Conservation (phyloP, 2,113 vertebrate species). For the Psilopsiagon aymara region DNA sequence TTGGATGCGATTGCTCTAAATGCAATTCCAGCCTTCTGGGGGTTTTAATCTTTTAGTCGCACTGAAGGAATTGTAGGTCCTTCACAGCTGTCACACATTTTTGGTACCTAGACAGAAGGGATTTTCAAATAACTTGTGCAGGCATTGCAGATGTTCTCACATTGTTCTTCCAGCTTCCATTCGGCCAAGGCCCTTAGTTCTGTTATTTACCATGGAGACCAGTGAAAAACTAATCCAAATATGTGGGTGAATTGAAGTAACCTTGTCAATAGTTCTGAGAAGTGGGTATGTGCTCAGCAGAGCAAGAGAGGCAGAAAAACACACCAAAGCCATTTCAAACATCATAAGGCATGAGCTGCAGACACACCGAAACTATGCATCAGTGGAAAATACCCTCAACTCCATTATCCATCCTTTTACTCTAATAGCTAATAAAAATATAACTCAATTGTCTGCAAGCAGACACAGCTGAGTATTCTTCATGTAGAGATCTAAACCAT, state of each 20-base stretch:
- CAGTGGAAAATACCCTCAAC: background rate
- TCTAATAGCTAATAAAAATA: slow-evolving; percentile 16
- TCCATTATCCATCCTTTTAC: background rate
- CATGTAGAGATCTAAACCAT: background rate
- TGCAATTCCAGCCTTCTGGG: background rate
- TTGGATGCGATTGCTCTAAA: background rate
- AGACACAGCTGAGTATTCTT: background rate
- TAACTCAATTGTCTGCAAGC: background rate
- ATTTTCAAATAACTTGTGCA: slow-evolving; percentile 9
- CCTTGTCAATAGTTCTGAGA: slow-evolving; percentile 57
- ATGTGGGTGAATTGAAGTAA: slow-evolving; percentile 31
- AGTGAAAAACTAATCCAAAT: slow-evolving; percentile 49
- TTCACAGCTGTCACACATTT: slow-evolving; percentile 44
- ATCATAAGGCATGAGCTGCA: background rate
- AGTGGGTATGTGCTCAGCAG: background rate
- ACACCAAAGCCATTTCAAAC: slow-evolving; percentile 25
- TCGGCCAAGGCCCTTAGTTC: background rate
- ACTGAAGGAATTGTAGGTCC: background rate
- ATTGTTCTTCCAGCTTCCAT: slow-evolving; percentile 50
- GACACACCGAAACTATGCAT: background rate
- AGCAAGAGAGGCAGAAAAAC: slow-evolving; percentile 25
- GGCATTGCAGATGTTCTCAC: slow-evolving; percentile 37
- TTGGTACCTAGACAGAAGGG: slow-evolving; percentile 42
- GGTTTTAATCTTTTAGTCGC: background rate
- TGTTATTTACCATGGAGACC: slow-evolving; percentile 60